Conservation (phyloP, 2,797 vertebrate species). For the Anisognathus igniventris region DNA sequence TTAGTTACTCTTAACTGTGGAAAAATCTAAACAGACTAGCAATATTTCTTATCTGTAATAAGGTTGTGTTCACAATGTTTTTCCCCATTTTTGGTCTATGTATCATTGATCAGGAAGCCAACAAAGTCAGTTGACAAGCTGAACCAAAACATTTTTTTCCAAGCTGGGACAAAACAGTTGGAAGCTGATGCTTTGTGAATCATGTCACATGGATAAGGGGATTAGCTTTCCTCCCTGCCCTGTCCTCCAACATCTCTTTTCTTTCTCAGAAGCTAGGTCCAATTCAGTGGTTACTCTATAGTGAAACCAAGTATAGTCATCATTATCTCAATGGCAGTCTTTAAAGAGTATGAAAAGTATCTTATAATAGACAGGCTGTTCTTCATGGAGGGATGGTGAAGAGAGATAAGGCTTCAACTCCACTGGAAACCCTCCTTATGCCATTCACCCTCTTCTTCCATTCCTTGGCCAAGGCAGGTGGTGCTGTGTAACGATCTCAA, state of each 20-base stretch:
- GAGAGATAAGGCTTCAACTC: constrained; percentile 25
- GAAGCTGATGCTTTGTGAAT: constrained; percentile 28
- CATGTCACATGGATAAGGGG: neutral
- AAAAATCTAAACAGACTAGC: neutral
- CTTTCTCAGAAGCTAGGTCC: constrained; percentile 2
- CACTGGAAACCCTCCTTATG: neutral
- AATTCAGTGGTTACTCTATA: neutral
- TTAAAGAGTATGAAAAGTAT: neutral
- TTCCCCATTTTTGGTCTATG: neutral
- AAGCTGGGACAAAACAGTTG: constrained; percentile 10
- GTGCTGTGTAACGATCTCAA: neutral
- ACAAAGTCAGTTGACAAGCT: neutral
- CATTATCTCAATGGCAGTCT: neutral
- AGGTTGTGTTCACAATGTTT: neutral
- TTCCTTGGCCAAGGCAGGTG: neutral
- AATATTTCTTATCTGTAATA: neutral
- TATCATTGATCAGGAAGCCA: neutral
- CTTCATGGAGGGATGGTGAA: neutral
- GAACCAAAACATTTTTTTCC: constrained; percentile 16
- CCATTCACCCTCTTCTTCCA: neutral
- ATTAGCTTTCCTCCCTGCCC: neutral
- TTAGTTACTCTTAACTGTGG: neutral
- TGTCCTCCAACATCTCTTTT: neutral
- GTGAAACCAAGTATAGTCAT: neutral
- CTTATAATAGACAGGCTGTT: neutral